Conservation (phyloP, 2,113 vertebrate genomes). For the Pelmatolapia mariae region DNA sequence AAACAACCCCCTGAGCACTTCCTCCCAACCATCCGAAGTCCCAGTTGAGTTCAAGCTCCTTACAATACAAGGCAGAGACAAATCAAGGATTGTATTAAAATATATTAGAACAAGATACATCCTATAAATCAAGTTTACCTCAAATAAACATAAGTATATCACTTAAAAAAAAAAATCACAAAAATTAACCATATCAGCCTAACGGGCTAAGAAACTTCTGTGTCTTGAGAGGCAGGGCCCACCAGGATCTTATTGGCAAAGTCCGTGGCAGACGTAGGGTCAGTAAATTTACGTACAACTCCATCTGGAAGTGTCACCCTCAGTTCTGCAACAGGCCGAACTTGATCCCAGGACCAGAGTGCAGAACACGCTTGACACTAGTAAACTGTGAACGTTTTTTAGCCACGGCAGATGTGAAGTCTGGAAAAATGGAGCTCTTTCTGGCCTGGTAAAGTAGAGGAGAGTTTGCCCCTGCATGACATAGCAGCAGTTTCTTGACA, state of each 20-base stretch:
- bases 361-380: fast-evolving
- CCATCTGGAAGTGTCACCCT: too few relatives aligned
- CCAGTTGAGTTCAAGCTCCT: not conserved
- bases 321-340: not conserved
- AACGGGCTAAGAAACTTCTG: too few relatives aligned
- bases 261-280: too few relatives aligned
- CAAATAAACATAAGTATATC: not conserved
- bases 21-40: fast-evolving
- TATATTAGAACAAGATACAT: not conserved
- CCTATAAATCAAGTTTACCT: not conserved
- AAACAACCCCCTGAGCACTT: not conserved
- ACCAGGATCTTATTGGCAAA: too few relatives aligned
- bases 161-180: too few relatives aligned
- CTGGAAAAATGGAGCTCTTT: fast-evolving
- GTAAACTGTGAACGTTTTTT: not conserved
- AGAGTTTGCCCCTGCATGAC: too few relatives aligned
- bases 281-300: too few relatives aligned
- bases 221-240: too few relatives aligned
- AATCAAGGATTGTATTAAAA: fast-evolving
- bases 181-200: too few relatives aligned
- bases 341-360: too few relatives aligned
- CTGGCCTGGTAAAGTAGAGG: not conserved
- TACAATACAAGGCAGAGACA: not conserved
- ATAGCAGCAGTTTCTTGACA: not conserved
- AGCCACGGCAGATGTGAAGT: not conserved